Conservation (phyloP, 30 jellyfish, hydroid and myxozoan genomes). For the Hydractinia echinata region DNA sequence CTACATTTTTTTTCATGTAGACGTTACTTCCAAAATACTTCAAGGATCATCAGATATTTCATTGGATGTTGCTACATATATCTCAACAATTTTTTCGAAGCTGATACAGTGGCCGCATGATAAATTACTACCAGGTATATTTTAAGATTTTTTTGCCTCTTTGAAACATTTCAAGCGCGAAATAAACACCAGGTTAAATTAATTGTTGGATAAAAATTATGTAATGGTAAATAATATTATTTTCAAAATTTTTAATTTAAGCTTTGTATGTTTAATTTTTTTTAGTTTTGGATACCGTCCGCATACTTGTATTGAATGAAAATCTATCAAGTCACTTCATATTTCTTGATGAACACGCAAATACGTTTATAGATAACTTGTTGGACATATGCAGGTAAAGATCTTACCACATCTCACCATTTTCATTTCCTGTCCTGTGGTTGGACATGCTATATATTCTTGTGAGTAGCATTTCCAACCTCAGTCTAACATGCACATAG, state of each 20-base stretch:
- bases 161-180: not conserved
- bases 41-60: not conserved
- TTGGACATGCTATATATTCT: conserved; percentile 6
- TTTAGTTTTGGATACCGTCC: conserved; percentile 19
- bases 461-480: conserved; percentile 6
- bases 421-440: conserved; percentile 8
- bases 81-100: conserved; percentile 28
- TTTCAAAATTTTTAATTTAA: too few relatives aligned
- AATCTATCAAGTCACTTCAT: not conserved
- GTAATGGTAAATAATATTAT: too few relatives aligned
- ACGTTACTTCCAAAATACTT: not conserved
- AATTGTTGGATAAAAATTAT: too few relatives aligned
- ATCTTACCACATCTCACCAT: not conserved
- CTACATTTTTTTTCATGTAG: conserved; percentile 26
- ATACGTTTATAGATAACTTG: conserved; percentile 7
- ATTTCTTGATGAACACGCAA: conserved; percentile 10
- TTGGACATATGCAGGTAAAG: conserved; percentile 10
- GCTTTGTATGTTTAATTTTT: not conserved
- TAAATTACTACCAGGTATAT: conserved; percentile 55
- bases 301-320: conserved; percentile 26
- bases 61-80: not conserved
- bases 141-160: not conserved
- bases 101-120: conserved; percentile 65
- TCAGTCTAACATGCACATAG: too few relatives aligned
- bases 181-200: not conserved